A percentile compares a stretch with the other conserved stretches of the same genome.
phyloP scores from a whole-genome alignment of 35 echinoderm and acorn worm species.

The Acanthaster planci region DNA sequence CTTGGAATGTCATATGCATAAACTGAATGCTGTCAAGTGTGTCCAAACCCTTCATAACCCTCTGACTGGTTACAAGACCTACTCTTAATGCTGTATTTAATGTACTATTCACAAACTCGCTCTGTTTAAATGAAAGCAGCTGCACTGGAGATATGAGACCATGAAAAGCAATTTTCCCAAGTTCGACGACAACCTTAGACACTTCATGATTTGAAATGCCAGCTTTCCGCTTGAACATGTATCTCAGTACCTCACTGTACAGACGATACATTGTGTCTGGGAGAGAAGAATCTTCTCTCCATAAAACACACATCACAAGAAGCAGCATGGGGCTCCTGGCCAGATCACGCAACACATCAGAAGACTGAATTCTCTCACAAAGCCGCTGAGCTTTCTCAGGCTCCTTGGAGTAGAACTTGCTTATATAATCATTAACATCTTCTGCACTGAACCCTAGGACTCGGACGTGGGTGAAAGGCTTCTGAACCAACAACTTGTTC shows the following conservation, averaged over 20 bases:
- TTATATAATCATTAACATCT: background rate
- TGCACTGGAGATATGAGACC: background rate
- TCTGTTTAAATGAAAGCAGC: background rate
- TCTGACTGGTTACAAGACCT: constrained; percentile 8
- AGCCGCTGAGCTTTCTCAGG: background rate
- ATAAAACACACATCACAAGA: background rate
- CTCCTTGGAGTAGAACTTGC: background rate
- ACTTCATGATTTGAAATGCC: background rate
- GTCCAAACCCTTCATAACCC: background rate
- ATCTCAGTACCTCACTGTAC: background rate
- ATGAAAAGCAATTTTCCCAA: background rate
- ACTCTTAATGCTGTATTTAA: background rate
- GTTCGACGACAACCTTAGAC: background rate
- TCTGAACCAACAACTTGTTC: background rate
- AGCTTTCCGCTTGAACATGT: background rate
- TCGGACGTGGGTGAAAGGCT: background rate
- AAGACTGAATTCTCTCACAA: background rate
- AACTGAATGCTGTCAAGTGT: background rate
- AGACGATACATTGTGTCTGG: background rate
- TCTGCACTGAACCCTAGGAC: background rate
- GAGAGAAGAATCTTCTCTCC: background rate
- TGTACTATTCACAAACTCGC: background rate
- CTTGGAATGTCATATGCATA: background rate
- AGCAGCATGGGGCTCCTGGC: background rate
- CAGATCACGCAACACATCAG: background rate